A percentile compares a stretch with the other conserved stretches of the same genome.
Evolutionary conservation across 2,888 invertebrate genomes (phyloP).

Genomic region (Boloria selene): DNA sequence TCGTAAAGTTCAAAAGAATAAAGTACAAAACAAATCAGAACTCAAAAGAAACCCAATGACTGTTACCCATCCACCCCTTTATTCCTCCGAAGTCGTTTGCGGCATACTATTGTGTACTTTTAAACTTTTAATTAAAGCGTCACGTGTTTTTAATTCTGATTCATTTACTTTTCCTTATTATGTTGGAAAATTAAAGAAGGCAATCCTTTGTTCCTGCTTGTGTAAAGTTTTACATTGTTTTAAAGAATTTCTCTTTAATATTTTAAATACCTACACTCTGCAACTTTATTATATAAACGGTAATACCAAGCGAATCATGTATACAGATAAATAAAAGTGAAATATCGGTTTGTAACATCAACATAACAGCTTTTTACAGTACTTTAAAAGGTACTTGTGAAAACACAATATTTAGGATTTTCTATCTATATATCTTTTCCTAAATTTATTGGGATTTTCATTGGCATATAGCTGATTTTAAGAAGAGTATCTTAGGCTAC

Average conservation of each 20-base stretch:
- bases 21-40: background rate
- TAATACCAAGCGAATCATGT: too few species aligned
- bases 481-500: too few species aligned
- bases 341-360: too few species aligned
- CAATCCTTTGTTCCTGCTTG: constrained; percentile 1
- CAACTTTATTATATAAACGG: too few species aligned
- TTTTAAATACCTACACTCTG: background rate
- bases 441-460: too few species aligned
- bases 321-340: too few species aligned
- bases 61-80: constrained; percentile 15
- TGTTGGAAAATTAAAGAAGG: background rate
- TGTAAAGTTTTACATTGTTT: background rate
- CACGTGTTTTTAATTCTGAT: constrained; percentile 23
- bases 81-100: constrained; percentile 12
- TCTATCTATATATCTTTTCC: too few species aligned
- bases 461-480: too few species aligned
- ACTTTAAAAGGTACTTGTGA: too few species aligned
- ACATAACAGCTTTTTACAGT: too few species aligned
- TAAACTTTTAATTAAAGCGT: constrained; percentile 35
- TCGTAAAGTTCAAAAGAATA: too few species aligned
- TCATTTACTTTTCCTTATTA: constrained; percentile 20
- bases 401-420: too few species aligned
- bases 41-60: constrained; percentile 13
- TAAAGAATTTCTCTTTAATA: background rate
- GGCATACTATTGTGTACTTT: constrained; percentile 28